Evolutionary conservation across 1,140 invertebrate species (phyloP).

Genomic region (Hirudo medicinalis): DNA sequence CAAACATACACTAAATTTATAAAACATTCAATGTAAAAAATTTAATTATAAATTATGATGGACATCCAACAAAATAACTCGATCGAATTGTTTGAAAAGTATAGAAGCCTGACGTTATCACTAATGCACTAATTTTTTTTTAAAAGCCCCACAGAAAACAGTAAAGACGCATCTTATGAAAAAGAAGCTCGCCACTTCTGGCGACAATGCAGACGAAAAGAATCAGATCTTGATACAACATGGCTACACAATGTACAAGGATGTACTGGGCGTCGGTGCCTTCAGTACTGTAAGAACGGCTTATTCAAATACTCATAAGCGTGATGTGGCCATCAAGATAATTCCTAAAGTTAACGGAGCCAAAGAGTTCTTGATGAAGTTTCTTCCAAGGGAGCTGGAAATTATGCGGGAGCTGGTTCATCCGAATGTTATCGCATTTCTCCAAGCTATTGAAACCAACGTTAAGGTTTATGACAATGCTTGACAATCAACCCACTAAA

Average conservation of each 20-base stretch:
- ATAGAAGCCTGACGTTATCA: too few relatives aligned
- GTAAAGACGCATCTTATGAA: too few relatives aligned
- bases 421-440: constrained; percentile 62
- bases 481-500: not conserved
- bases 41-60: too few relatives aligned
- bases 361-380: constrained; percentile 63
- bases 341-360: constrained; percentile 68
- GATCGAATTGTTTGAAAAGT: too few relatives aligned
- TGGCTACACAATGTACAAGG: constrained; percentile 20
- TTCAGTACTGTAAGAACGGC: constrained; percentile 68
- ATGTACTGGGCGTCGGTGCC: constrained; percentile 56
- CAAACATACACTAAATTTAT: too few relatives aligned
- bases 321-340: constrained; percentile 72
- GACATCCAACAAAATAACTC: too few relatives aligned
- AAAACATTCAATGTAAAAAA: too few relatives aligned
- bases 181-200: not conserved
- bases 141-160: too few relatives aligned
- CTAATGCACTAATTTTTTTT: too few relatives aligned
- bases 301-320: constrained; percentile 55
- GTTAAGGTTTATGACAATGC: constrained; percentile 56
- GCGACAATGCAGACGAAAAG: not conserved
- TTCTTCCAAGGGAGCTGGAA: constrained; percentile 70
- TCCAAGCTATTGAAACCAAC: constrained; percentile 52
- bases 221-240: not conserved
- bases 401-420: constrained; percentile 61